phyloP scores from a whole-genome alignment of 2,888 invertebrate genomes.

The Conistra vaccinii region DNA sequence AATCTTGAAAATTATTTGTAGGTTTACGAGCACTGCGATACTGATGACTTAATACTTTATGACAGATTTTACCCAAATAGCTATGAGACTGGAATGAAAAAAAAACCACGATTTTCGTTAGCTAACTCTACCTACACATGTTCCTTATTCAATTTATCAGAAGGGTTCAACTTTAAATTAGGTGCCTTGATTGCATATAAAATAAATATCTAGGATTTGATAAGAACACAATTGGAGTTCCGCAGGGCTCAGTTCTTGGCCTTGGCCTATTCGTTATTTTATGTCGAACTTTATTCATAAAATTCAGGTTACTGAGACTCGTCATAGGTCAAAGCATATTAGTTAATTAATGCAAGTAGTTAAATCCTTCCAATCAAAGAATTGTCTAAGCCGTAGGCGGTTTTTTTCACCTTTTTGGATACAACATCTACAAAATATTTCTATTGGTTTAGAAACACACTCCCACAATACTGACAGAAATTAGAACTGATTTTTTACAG shows the following conservation, averaged over 20 bases:
- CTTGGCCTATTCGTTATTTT: neutral
- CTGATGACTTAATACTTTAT: constrained; percentile 49
- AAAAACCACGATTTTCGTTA: neutral
- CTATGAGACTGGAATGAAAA: constrained; percentile 3
- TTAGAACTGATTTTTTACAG: constrained; percentile 24
- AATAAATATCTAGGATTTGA: neutral
- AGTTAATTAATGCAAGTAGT: neutral
- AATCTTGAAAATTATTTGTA: constrained; percentile 74
- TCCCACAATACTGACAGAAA: constrained; percentile 4
- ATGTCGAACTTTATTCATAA: neutral
- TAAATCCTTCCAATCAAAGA: neutral
- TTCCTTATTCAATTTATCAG: neutral
- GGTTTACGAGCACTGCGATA: constrained; percentile 67
- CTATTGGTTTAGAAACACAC: too few relatives aligned
- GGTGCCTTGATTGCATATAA: neutral
- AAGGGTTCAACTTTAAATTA: neutral
- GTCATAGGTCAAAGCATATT: neutral
- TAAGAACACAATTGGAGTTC: neutral
- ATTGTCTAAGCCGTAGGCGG: neutral
- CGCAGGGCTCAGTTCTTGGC: neutral
- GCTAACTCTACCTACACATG: neutral
- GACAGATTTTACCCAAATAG: constrained; percentile 39
- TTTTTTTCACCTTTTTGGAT: neutral
- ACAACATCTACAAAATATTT: neutral
- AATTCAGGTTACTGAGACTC: neutral